Percentiles rank a stretch among this genome's conserved stretches.
Conservation (phyloP, 1,140 invertebrate species). For the Drosophila eugracilis region DNA sequence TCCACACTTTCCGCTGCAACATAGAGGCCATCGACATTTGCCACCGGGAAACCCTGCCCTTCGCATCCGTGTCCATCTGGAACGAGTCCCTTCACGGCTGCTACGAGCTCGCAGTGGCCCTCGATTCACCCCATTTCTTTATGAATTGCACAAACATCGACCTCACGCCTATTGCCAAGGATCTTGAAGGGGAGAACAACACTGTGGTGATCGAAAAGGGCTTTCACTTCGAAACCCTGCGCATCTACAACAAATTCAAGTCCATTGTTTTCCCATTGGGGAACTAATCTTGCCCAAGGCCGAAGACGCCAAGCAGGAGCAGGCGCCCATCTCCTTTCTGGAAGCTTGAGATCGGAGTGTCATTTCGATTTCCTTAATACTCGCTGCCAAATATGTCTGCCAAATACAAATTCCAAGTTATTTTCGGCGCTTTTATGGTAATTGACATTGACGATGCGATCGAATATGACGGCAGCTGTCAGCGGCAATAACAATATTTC, state of each 20-base stretch:
- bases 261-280: conserved; percentile 68
- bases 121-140: conserved; percentile 40
- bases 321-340: conserved; percentile 39
- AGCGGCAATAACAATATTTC: conserved; percentile 63
- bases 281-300: conserved; percentile 1
- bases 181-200: neutral
- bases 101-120: conserved; percentile 60
- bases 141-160: conserved; percentile 63
- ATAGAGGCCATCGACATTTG: conserved; percentile 49
- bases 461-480: conserved; percentile 75
- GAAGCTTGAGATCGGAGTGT: conserved; percentile 17
- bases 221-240: conserved; percentile 71
- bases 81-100: conserved; percentile 51
- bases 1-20: conserved; percentile 53
- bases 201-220: conserved; percentile 21
- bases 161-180: conserved; percentile 18
- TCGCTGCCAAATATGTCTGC: conserved; percentile 36
- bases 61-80: conserved; percentile 54
- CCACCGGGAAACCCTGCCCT: conserved; percentile 32
- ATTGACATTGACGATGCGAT: conserved; percentile 66
- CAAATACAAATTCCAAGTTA: conserved; percentile 55
- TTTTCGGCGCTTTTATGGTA: conserved; percentile 64
- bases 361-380: conserved; percentile 26
- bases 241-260: conserved; percentile 28
- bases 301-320: neutral